phyloP scores from a whole-genome alignment of 2,113 vertebrate genomes.

The rat (Rattus norvegicus) region DNA sequence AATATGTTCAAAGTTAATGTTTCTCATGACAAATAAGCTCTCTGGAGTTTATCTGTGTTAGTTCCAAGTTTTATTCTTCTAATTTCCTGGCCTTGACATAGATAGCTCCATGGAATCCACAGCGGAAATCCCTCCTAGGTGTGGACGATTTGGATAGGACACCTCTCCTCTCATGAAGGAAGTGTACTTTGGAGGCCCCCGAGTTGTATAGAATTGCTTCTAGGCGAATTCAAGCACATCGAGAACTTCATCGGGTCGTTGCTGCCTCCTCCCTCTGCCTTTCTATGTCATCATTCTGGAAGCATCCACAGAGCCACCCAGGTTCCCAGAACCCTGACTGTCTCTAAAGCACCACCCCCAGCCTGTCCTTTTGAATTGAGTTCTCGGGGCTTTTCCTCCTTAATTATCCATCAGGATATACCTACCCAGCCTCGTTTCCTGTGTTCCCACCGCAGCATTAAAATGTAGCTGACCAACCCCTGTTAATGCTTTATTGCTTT shows the following conservation, averaged over 20 bases:
- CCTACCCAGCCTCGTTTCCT: slow-evolving; percentile 65
- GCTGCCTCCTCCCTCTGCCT: neutral
- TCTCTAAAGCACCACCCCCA: neutral
- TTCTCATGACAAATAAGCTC: slow-evolving; percentile 21
- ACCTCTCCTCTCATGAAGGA: neutral
- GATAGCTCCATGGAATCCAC: neutral
- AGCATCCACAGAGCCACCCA: neutral
- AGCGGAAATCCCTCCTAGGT: slow-evolving; percentile 53
- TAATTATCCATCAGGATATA: slow-evolving; percentile 73
- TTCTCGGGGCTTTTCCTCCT: slow-evolving; percentile 51
- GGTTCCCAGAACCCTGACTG: neutral
- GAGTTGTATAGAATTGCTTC: neutral
- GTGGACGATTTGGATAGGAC: neutral
- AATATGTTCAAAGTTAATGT: slow-evolving; percentile 15
- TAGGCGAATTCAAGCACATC: neutral
- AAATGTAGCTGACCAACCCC: slow-evolving; percentile 62
- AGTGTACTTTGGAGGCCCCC: neutral
- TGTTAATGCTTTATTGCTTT: slow-evolving; percentile 67
- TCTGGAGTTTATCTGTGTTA: slow-evolving; percentile 3
- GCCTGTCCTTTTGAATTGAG: slow-evolving; percentile 22
- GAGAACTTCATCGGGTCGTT: neutral
- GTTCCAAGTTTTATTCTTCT: slow-evolving; percentile 57
- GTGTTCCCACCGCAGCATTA: slow-evolving; percentile 66
- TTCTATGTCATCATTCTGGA: no score
- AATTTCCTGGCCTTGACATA: slow-evolving; percentile 36